phyloP scores from a whole-genome alignment of 1,140 invertebrate genomes.

The Leptinotarsa texana region DNA sequence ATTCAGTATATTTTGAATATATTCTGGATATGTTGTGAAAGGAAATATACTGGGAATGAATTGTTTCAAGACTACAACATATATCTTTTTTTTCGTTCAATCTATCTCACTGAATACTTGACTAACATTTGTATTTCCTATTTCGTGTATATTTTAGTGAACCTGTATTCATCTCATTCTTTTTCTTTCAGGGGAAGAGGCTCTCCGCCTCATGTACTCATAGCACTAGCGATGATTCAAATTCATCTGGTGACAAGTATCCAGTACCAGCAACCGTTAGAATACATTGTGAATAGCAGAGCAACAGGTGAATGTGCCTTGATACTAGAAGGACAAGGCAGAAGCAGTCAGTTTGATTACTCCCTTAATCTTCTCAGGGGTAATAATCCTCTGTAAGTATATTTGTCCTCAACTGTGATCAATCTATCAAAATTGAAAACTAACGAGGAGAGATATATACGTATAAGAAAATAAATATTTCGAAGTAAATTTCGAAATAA shows the following conservation, averaged over 20 bases:
- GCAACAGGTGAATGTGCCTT: slow-evolving; percentile 71
- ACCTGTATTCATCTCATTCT: not conserved
- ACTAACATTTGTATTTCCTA: too few species aligned
- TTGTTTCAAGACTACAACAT: too few species aligned
- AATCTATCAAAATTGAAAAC: not conserved
- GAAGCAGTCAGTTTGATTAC: slow-evolving; percentile 79
- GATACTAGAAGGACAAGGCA: slow-evolving; percentile 71
- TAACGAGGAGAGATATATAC: too few species aligned
- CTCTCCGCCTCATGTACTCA: not conserved
- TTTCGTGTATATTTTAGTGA: too few species aligned
- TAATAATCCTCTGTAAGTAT: slow-evolving; percentile 65
- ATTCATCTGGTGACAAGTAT: slow-evolving; percentile 37
- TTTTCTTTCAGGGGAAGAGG: slow-evolving; percentile 21
- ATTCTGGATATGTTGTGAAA: too few species aligned
- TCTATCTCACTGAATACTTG: too few species aligned
- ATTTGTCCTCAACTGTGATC: too few species aligned
- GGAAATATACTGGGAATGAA: too few species aligned
- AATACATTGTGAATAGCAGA: slow-evolving; percentile 50
- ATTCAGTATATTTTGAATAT: too few species aligned
- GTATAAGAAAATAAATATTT: too few species aligned
- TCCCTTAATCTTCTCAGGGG: slow-evolving; percentile 79
- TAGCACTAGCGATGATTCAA: slow-evolving; percentile 11
- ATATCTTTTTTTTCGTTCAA: too few species aligned
- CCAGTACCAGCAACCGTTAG: slow-evolving; percentile 52
- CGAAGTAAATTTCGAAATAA: too few species aligned